phyloP scores from a whole-genome alignment of 2,113 vertebrate genomes.

The Eulacestoma nigropectus region DNA sequence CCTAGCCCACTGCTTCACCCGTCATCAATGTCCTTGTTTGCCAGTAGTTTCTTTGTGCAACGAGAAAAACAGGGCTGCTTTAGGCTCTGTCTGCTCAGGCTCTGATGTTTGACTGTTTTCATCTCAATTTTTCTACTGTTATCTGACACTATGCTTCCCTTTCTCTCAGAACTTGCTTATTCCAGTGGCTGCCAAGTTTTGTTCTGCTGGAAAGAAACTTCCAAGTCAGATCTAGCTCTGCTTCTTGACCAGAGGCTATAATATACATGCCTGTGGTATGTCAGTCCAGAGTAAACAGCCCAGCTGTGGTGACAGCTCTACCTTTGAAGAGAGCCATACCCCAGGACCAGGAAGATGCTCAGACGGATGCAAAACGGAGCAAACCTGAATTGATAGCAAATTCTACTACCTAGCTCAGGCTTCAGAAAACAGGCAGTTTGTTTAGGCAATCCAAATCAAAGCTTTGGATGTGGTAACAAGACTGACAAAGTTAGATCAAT shows the following conservation, averaged over 20 bases:
- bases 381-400: not conserved
- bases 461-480: not conserved
- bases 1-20: not conserved
- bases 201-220: not conserved
- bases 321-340: not conserved
- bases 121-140: not conserved
- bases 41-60: not conserved
- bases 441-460: not conserved
- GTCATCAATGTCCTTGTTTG: not conserved
- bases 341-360: not conserved
- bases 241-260: not conserved
- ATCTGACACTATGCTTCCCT: not conserved
- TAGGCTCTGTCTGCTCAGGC: fast-evolving
- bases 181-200: not conserved
- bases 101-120: not conserved
- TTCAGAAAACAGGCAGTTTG: not conserved
- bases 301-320: not conserved
- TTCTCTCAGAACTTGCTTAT: not conserved
- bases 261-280: fast-evolving
- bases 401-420: not conserved
- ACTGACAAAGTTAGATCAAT: not conserved
- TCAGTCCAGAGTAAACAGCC: not conserved
- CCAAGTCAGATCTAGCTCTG: fast-evolving
- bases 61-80: not conserved
- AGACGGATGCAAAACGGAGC: not conserved